Conservation (phyloP, 2,797 vertebrate genomes). For the Tarsius wallacei region DNA sequence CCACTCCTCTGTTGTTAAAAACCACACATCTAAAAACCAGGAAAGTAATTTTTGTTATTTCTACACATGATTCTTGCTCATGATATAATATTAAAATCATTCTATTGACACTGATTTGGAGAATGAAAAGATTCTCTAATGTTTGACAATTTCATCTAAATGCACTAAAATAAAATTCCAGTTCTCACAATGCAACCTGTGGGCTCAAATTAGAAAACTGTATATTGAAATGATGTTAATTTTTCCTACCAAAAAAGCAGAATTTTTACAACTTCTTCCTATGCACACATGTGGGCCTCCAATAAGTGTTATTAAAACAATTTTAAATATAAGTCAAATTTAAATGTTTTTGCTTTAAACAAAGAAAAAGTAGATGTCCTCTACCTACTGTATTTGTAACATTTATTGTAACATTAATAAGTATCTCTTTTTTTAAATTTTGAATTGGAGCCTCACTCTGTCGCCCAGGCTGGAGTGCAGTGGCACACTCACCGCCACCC, state of each 20-base stretch:
- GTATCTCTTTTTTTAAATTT: background rate
- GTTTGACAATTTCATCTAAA: constrained; percentile 18
- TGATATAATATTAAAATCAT: constrained; percentile 38
- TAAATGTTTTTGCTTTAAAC: constrained; percentile 16
- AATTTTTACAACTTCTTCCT: constrained; percentile 38
- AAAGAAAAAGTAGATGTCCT: background rate
- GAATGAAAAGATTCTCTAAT: constrained; percentile 8
- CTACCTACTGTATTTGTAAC: background rate
- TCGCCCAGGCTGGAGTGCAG: background rate
- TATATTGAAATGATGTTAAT: background rate
- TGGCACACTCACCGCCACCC: background rate
- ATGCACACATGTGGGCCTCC: background rate
- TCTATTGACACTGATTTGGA: background rate
- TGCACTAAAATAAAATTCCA: constrained; percentile 49
- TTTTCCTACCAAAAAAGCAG: constrained; percentile 42
- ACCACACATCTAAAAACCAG: constrained; percentile 96
- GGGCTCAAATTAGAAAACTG: constrained; percentile 58
- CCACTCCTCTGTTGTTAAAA: constrained; percentile 98
- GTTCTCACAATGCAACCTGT: constrained; percentile 30
- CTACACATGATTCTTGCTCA: constrained; percentile 50
- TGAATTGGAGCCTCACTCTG: background rate
- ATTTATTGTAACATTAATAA: background rate
- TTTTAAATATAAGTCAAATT: constrained; percentile 10
- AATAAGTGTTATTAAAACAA: constrained; percentile 16
- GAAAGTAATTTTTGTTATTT: constrained; percentile 83